Conservation (phyloP, 1,140 invertebrate species). For the Drosophila kepulauana region DNA sequence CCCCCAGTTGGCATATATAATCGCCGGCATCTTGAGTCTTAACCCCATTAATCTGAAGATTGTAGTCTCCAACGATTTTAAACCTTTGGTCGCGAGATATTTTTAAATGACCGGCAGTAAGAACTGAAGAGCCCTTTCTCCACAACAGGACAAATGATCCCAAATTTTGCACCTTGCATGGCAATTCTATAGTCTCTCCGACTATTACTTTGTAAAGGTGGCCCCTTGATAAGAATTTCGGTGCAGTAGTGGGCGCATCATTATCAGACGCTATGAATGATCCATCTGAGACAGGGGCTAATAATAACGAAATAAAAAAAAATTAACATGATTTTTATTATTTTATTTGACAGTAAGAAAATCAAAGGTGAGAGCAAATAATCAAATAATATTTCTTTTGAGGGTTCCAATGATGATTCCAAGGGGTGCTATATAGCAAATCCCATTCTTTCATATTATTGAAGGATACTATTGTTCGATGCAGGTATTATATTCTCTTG, state of each 20-base stretch:
- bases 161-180: slow-evolving; percentile 91
- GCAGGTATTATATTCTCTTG: too few relatives aligned
- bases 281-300: slow-evolving; percentile 55
- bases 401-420: background rate
- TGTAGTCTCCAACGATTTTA: slow-evolving; percentile 87
- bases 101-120: slow-evolving; percentile 88
- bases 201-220: slow-evolving; percentile 91
- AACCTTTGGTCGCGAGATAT: slow-evolving; percentile 87
- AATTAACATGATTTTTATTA: background rate
- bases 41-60: slow-evolving; percentile 87
- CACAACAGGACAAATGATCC: slow-evolving; percentile 88
- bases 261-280: slow-evolving; percentile 66
- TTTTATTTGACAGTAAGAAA: background rate
- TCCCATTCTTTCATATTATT: background rate
- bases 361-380: too few relatives aligned
- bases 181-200: slow-evolving; percentile 90
- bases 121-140: slow-evolving; percentile 87
- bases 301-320: slow-evolving; percentile 6
- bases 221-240: slow-evolving; percentile 89
- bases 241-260: slow-evolving; percentile 83
- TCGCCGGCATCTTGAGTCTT: slow-evolving; percentile 86
- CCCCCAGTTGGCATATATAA: slow-evolving; percentile 86
- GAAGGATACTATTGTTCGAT: too few relatives aligned
- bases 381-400: too few relatives aligned
- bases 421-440: too few relatives aligned